Evolutionary conservation across 1,140 invertebrate species (phyloP).

Genomic region (Drosophila ercepeae): DNA sequence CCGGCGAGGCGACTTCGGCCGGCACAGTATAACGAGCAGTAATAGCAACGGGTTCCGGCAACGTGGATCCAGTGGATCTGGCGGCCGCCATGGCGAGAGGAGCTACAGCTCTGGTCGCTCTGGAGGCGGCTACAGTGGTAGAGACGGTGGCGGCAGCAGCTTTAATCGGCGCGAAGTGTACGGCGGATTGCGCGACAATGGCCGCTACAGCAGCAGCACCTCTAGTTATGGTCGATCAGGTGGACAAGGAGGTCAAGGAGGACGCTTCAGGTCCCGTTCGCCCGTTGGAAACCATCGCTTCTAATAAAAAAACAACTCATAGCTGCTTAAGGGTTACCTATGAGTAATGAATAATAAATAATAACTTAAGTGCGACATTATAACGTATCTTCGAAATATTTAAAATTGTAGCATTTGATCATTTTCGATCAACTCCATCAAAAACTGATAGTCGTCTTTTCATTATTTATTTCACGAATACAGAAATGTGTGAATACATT

Average conservation of each 20-base stretch:
- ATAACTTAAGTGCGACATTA: slow-evolving; percentile 50
- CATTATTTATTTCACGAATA: slow-evolving; percentile 44
- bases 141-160: slow-evolving; percentile 77
- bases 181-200: slow-evolving; percentile 75
- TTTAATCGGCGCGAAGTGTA: slow-evolving; percentile 81
- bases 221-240: slow-evolving; percentile 81
- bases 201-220: slow-evolving; percentile 83
- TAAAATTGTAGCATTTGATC: slow-evolving; percentile 38
- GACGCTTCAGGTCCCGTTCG: slow-evolving; percentile 77
- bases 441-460: slow-evolving; percentile 38
- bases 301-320: slow-evolving; percentile 51
- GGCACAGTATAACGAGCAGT: slow-evolving; percentile 84
- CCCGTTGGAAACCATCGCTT: slow-evolving; percentile 73
- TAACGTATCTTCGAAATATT: slow-evolving; percentile 38
- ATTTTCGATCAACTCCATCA: slow-evolving; percentile 35
- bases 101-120: slow-evolving; percentile 84
- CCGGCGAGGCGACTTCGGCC: slow-evolving; percentile 84
- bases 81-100: slow-evolving; percentile 80
- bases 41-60: slow-evolving; percentile 79
- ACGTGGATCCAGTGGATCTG: slow-evolving; percentile 75
- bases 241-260: slow-evolving; percentile 71
- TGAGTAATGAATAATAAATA: slow-evolving; percentile 51
- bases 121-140: slow-evolving; percentile 77
- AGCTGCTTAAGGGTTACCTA: slow-evolving; percentile 38
- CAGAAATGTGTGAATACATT: slow-evolving; percentile 5